Evolutionary conservation across 2,797 vertebrate species (phyloP), one percentile per base, ranked within the genome.

Genomic region (Intellagama lesueurii): DNA sequence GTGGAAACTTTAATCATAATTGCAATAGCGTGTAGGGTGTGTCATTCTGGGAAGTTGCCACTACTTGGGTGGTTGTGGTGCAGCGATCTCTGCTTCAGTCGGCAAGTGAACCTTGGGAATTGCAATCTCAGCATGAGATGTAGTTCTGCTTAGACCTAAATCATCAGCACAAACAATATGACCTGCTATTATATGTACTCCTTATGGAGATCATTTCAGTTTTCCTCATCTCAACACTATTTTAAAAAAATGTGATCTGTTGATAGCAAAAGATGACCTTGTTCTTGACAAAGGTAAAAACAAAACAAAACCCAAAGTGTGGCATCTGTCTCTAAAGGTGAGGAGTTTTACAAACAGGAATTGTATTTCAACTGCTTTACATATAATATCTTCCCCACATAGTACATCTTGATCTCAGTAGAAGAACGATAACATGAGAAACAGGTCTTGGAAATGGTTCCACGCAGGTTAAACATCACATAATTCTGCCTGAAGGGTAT

Each of bases 41-140:
- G 78, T 52, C 78, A 52, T 86, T 68, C 70, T 89, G 88, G 84
- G 78, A 86, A 49, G 47, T 40, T 82, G 78, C 88, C 84, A 89
- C 84, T 32, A 76, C 69, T 89, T 86, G 88, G 83, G 78, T 86
- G 83, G 69, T 75, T 75, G 88, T 86, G 70, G 88, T 86, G 72
- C 52, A 49, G 77, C 75, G 44, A 32, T 86, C 83, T 75, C 26
- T 73, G 69, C 79, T 81, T 87, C 69, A 87, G 69, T 73, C 32
- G 64, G 35, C 70, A 88, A 83, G 19, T 44, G 70, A 69, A 81
- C 40, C 44, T 76, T 89, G 78, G 30, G 84, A 86, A 81, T 68
- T 75, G 66, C 78, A 86, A 68, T 72, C 60, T 85, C 77, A 49
- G 77, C 77, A 72, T 85, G 49, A 30, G 66, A 79, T 49, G 72